Conservation (phyloP, 2,113 vertebrate species). For the Polypterus bichir region DNA sequence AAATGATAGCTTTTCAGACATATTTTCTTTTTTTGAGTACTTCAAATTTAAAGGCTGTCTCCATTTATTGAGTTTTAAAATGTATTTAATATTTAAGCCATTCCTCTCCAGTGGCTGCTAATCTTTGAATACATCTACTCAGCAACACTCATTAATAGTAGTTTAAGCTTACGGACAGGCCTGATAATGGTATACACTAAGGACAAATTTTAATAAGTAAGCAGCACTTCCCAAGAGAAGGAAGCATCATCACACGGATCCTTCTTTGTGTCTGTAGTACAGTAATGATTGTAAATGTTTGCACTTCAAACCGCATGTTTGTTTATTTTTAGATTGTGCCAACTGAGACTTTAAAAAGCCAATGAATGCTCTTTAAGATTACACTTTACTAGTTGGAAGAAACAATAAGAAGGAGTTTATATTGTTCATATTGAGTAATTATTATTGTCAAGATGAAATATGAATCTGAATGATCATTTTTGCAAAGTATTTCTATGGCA, state of each 20-base stretch:
- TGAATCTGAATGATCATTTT: background rate
- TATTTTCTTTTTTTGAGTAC: too few species aligned
- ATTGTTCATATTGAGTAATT: background rate
- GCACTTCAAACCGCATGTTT: conserved; percentile 23
- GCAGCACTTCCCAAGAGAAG: conserved; percentile 4
- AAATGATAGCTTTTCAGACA: too few species aligned
- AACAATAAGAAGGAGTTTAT: background rate
- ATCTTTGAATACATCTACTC: background rate
- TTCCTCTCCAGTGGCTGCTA: too few species aligned
- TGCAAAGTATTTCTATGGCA: too few species aligned
- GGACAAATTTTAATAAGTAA: background rate
- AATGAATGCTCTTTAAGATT: background rate
- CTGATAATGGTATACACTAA: background rate
- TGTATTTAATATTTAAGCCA: too few species aligned
- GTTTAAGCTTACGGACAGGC: background rate
- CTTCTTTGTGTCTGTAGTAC: conserved; percentile 21
- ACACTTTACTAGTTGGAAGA: background rate
- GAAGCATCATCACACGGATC: conserved; percentile 16
- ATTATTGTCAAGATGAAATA: background rate
- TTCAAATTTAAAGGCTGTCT: too few species aligned
- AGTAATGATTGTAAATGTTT: conserved; percentile 38
- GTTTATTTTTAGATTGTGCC: conserved; percentile 19
- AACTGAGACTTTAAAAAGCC: background rate
- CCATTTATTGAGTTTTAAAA: too few species aligned
- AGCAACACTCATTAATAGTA: background rate